Evolutionary conservation across 2,888 invertebrate species (phyloP).

Genomic region (Cybosia mesomella): DNA sequence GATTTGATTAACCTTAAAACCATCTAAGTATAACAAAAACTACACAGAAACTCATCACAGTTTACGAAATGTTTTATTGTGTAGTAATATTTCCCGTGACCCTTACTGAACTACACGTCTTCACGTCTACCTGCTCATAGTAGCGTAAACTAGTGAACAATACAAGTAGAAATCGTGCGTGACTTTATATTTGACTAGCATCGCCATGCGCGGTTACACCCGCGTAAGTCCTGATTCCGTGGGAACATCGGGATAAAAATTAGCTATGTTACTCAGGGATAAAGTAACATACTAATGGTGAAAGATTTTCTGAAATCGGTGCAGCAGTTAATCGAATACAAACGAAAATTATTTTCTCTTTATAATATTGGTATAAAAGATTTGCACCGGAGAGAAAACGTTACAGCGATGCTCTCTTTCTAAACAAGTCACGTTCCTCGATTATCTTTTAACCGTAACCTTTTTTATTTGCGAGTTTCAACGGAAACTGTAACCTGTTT

Average conservation of each 20-base stretch:
- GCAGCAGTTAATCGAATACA: too few relatives aligned
- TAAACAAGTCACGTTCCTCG: conserved; percentile 54
- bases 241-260: too few relatives aligned
- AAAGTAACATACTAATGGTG: too few relatives aligned
- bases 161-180: conserved; percentile 42
- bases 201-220: too few relatives aligned
- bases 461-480: conserved; percentile 36
- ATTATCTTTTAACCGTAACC: conserved; percentile 44
- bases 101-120: conserved; percentile 47
- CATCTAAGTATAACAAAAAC: background rate
- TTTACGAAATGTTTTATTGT: background rate
- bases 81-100: conserved; percentile 43
- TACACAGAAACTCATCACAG: background rate
- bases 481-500: conserved; percentile 43
- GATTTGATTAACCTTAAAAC: too few relatives aligned
- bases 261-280: too few relatives aligned
- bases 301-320: too few relatives aligned
- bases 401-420: conserved; percentile 40
- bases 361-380: too few relatives aligned
- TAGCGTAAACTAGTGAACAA: conserved; percentile 50
- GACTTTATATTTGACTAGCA: conserved; percentile 27
- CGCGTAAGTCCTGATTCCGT: too few relatives aligned
- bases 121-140: conserved; percentile 35
- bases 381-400: conserved; percentile 31
- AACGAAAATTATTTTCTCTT: too few relatives aligned